phyloP scores from a whole-genome alignment of 1,140 invertebrate genomes.

The Hycleus phaleratus region DNA sequence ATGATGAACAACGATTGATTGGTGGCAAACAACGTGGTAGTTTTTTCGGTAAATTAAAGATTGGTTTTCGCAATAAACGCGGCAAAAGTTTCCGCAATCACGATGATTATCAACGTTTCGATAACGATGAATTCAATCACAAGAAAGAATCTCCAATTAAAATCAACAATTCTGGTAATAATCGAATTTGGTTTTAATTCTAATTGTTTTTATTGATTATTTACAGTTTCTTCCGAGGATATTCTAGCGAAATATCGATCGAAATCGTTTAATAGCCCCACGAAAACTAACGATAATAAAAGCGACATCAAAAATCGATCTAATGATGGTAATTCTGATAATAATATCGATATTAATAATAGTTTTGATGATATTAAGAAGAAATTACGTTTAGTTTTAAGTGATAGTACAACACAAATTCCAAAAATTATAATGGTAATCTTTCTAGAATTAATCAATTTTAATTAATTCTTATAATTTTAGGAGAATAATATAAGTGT shows the following conservation, averaged over 20 bases:
- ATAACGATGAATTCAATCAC: constrained; percentile 36
- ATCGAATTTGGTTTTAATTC: neutral
- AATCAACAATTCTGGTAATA: constrained; percentile 21
- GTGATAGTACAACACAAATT: constrained; percentile 40
- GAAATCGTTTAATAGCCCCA: constrained; percentile 60
- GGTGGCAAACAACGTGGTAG: constrained; percentile 42
- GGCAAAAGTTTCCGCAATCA: constrained; percentile 44
- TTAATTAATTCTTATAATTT: constrained; percentile 7
- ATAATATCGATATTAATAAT: constrained; percentile 23
- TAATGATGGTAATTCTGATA: constrained; percentile 13
- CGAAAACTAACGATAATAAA: constrained; percentile 24
- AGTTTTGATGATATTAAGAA: constrained; percentile 70
- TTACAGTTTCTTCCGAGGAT: constrained; percentile 75
- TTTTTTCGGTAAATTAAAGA: constrained; percentile 62
- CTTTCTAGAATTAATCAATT: neutral
- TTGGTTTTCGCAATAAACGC: constrained; percentile 59
- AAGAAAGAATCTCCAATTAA: constrained; percentile 19
- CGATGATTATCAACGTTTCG: constrained; percentile 43
- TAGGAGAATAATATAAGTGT: constrained; percentile 19
- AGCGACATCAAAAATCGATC: constrained; percentile 10
- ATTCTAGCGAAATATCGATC: constrained; percentile 92
- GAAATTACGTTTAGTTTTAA: constrained; percentile 85
- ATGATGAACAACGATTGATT: constrained; percentile 50
- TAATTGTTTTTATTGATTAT: constrained; percentile 2
- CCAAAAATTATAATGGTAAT: constrained; percentile 28